phyloP scores from a whole-genome alignment of 2,113 vertebrate genomes.

The Desmodus rotundus region DNA sequence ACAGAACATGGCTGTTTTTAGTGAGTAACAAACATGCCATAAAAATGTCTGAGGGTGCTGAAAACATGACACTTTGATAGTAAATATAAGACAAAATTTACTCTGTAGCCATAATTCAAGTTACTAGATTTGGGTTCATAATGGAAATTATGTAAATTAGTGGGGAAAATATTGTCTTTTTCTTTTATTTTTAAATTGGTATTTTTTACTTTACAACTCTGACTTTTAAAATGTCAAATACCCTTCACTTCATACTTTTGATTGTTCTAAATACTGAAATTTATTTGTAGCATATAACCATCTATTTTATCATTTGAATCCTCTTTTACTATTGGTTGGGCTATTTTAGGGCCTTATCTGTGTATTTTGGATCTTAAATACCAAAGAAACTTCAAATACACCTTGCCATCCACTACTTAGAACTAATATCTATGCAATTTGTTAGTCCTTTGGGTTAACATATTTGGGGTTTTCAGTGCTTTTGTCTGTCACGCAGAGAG shows the following conservation, averaged over 20 bases:
- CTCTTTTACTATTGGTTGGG: not conserved
- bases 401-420: not conserved
- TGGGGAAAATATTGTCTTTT: not conserved
- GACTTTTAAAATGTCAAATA: not conserved
- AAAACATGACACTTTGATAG: not conserved
- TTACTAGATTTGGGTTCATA: not conserved
- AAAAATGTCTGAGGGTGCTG: not conserved
- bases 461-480: not conserved
- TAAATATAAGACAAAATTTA: not conserved
- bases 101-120: not conserved
- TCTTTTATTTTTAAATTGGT: not conserved
- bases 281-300: not conserved
- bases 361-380: not conserved
- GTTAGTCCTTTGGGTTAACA: not conserved
- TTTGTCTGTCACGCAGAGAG: not conserved
- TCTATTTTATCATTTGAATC: not conserved
- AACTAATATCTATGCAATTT: not conserved
- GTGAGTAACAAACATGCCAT: not conserved
- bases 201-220: not conserved
- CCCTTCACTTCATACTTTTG: not conserved
- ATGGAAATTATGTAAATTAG: not conserved
- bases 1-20: not conserved
- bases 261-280: not conserved
- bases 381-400: not conserved
- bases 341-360: not conserved